These are phyloP conservation scores for Taurulus bubalis DNA, from an alignment of 2,113 vertebrate genomes.

Conservation along the genomic window DNA sequence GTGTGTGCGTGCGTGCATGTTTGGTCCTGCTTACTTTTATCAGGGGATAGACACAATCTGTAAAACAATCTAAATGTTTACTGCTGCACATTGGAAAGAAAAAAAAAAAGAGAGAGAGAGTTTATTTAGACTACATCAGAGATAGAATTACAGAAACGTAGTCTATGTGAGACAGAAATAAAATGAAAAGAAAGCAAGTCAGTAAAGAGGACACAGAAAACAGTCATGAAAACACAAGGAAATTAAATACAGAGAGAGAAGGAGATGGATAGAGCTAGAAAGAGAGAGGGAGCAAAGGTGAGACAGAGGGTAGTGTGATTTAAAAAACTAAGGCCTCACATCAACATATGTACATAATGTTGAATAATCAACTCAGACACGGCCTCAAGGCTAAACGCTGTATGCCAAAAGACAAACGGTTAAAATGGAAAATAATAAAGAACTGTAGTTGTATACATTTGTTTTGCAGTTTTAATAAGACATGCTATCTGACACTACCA, in stretches of 20 bases:
- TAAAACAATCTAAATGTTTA: slow-evolving; percentile 58
- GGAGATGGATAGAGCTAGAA: neutral
- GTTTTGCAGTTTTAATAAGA: neutral
- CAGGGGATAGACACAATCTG: slow-evolving; percentile 52
- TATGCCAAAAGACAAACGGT: neutral
- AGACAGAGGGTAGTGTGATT: neutral
- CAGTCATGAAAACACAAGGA: slow-evolving; percentile 2
- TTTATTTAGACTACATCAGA: neutral
- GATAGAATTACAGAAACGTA: slow-evolving; percentile 14
- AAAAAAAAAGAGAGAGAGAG: slow-evolving; percentile 2
- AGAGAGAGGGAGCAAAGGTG: neutral
- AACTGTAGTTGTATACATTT: neutral
- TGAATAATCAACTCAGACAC: slow-evolving; percentile 14
- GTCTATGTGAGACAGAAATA: slow-evolving; percentile 5
- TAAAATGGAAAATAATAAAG: slow-evolving; percentile 4
- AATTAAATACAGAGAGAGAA: slow-evolving; percentile 1
- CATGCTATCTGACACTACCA: neutral
- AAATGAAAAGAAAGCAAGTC: neutral
- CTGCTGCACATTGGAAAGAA: slow-evolving; percentile 29
- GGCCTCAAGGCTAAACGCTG: neutral
- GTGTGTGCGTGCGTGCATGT: neutral
- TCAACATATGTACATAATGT: neutral
- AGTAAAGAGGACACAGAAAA: slow-evolving; percentile 11
- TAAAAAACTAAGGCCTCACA: slow-evolving; percentile 11
- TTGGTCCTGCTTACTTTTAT: slow-evolving; percentile 49